Percentiles rank a stretch among this genome's conserved stretches.
Conservation (phyloP, 2,113 vertebrate genomes). For the Planiliza haematocheilus region DNA sequence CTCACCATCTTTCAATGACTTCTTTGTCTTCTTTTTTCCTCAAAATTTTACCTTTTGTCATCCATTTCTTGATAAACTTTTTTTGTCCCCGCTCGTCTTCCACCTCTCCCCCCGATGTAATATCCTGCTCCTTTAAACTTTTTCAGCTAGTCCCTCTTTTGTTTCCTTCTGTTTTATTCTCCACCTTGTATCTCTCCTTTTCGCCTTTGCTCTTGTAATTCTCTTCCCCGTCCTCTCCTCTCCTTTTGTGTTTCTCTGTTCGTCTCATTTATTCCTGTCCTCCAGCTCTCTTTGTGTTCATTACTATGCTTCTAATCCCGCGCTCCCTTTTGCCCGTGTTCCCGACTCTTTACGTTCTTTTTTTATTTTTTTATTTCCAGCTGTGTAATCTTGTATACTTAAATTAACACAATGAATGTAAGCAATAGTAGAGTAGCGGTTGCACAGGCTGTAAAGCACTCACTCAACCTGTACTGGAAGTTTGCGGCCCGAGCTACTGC, state of each 20-base stretch:
- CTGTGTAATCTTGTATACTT: slow-evolving; percentile 42
- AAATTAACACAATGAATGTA: slow-evolving; percentile 37
- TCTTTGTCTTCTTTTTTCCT: not conserved
- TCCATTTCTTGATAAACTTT: not conserved
- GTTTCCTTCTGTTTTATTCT: slow-evolving; percentile 37
- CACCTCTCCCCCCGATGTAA: not conserved
- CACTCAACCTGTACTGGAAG: not conserved
- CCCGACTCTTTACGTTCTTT: slow-evolving; percentile 41
- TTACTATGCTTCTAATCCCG: slow-evolving; percentile 61
- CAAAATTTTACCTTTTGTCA: slow-evolving; percentile 5
- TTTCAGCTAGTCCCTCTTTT: slow-evolving; percentile 23
- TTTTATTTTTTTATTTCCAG: slow-evolving; percentile 54
- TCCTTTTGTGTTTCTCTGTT: slow-evolving; percentile 50
- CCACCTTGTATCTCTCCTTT: slow-evolving; percentile 35
- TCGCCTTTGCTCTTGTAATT: slow-evolving; percentile 48
- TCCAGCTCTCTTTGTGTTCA: slow-evolving; percentile 65
- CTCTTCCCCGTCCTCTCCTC: slow-evolving; percentile 22
- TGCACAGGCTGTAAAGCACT: slow-evolving; percentile 23
- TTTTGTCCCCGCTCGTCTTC: slow-evolving; percentile 12
- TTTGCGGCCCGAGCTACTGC: not conserved
- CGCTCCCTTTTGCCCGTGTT: slow-evolving; percentile 23
- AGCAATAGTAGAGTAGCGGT: slow-evolving; percentile 46
- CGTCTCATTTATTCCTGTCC: slow-evolving; percentile 66
- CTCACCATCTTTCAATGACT: not conserved
- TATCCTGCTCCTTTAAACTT: slow-evolving; percentile 12